Base-by-base conservation (phyloP, 1,140 invertebrate species). In the Platorchestia sp. region DNA sequence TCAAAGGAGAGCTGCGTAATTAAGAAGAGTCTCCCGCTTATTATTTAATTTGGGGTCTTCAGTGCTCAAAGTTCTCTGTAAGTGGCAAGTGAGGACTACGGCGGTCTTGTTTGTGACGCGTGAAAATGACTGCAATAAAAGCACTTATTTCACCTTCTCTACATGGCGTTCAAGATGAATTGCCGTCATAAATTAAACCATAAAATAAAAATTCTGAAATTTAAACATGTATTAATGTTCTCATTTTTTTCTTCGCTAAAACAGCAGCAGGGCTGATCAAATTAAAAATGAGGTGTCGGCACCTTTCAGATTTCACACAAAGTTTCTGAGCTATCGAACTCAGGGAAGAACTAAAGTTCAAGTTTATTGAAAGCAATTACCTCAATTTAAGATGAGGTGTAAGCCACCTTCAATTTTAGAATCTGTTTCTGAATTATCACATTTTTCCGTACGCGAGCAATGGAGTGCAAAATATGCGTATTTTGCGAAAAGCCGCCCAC, bases 21-120 rank as follows among this genome's bases (percentile, higher is more conserved):
- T 93, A 93, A 93, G 91, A 93, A 93, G 91, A 93, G 91, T 45
- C 43, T 45, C 91, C 43, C 44, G 45, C 91, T 93, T 93, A 93
- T 93, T 93, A 93, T 93, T 93, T 93, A 44, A 45, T 93, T 93
- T 93, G 91, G 36, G 3, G 36, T 75, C 59, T 75, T 75, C 27
- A 75, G 59, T 75, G 59, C 59, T 22, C 14, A 22, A 75, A 75
- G 27, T 75, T 75, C 59, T 75, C 27, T 1, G 59, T 75, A 27
- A 75, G 27, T 75, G 14, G 59, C 36, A 36, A 75, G 59, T 36
- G 27, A 75, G 27, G 10, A 75, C 59, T 75, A n/a, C n/a, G n/a
- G 59, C 27, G 59, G 59, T 19, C 7, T 19, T 75, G 59, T 36
- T 10, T 51, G 19, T 51, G 47, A 19, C 47, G 47, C 19, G 47